phyloP scores from a whole-genome alignment of 2,888 invertebrate genomes.

The Lasioglossum zephyrum region DNA sequence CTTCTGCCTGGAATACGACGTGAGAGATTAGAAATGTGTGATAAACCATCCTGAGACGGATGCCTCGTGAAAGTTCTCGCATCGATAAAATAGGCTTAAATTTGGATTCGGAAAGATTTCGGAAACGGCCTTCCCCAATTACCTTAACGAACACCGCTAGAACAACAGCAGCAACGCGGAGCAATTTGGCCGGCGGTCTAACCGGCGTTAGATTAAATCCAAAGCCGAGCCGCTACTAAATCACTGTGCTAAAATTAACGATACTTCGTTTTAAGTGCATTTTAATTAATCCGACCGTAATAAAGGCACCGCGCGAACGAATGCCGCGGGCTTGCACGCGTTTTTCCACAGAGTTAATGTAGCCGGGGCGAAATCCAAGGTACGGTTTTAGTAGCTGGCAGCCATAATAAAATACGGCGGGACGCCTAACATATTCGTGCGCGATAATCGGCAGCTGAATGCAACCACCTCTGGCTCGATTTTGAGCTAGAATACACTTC shows the following conservation, averaged over 20 bases:
- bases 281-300: conserved; percentile 68
- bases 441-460: conserved; percentile 32
- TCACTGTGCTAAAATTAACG: conserved; percentile 66
- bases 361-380: conserved; percentile 50
- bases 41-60: not conserved
- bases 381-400: conserved; percentile 61
- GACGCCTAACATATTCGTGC: conserved; percentile 51
- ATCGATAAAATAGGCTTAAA: not conserved
- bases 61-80: not conserved
- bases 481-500: not conserved
- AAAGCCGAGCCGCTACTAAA: conserved; percentile 59
- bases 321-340: not conserved
- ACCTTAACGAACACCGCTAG: not conserved
- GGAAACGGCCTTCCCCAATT: not conserved
- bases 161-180: conserved; percentile 11
- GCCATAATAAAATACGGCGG: conserved; percentile 55
- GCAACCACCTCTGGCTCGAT: not conserved
- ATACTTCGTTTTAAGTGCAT: conserved; percentile 63
- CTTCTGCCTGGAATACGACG: not conserved
- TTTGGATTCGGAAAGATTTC: not conserved
- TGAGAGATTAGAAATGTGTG: not conserved
- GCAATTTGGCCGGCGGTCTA: conserved; percentile 17
- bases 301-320: conserved; percentile 35
- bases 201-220: conserved; percentile 57
- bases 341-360: not conserved